Percentiles rank a stretch among this genome's conserved stretches.
phyloP scores from a whole-genome alignment of 1,140 invertebrate genomes.

The Eriosoma lanigerum region DNA sequence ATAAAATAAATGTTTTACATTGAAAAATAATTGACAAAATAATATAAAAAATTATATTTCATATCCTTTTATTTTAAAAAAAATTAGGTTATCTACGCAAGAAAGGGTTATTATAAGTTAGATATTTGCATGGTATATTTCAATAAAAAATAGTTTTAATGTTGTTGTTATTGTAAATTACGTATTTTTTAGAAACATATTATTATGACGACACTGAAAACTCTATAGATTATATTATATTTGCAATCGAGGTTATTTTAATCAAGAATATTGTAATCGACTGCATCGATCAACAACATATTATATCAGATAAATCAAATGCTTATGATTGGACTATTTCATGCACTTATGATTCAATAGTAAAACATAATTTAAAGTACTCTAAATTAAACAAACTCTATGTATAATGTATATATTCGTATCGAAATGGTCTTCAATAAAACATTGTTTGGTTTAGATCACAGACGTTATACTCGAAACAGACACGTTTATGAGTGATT shows the following conservation, averaged over 20 bases:
- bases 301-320: not conserved
- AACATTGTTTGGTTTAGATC: not conserved
- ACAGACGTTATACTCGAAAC: not conserved
- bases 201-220: not conserved
- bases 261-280: not conserved
- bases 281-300: not conserved
- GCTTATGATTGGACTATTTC: constrained; percentile 27
- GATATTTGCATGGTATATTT: too few species aligned
- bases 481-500: not conserved
- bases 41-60: too few species aligned
- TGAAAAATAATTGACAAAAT: too few species aligned
- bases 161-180: too few species aligned
- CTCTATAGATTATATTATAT: not conserved
- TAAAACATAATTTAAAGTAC: not conserved
- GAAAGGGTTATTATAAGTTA: too few species aligned
- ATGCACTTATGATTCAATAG: constrained; percentile 5
- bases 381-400: not conserved
- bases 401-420: too few species aligned
- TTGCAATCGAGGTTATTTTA: constrained; percentile 15
- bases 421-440: not conserved
- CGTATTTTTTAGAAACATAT: not conserved
- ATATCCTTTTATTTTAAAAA: too few species aligned
- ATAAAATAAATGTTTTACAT: too few species aligned
- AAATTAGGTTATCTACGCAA: too few species aligned
- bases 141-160: too few species aligned